phyloP scores from a whole-genome alignment of 2,113 vertebrate species.

The Callospermophilus lateralis region DNA sequence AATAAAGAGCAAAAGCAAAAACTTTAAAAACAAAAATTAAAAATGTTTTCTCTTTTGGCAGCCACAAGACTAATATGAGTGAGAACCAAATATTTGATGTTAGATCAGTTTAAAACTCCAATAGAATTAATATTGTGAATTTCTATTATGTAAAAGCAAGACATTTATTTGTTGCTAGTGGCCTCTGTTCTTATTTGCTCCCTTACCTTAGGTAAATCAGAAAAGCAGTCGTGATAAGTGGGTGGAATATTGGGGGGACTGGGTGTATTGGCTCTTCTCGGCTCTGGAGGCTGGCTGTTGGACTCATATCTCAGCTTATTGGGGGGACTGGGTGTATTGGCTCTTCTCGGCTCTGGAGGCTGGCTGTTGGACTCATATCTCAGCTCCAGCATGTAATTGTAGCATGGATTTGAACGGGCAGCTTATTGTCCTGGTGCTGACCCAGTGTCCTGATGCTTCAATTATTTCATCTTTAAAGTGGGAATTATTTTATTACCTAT shows the following conservation, averaged over 20 bases:
- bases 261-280: not conserved
- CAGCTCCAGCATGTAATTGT: not conserved
- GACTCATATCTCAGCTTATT: not conserved
- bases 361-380: not conserved
- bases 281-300: not conserved
- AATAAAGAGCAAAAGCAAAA: not conserved
- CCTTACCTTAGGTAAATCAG: not conserved
- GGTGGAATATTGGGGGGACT: not conserved
- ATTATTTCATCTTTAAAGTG: not conserved
- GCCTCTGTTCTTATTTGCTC: not conserved
- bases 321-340: not conserved
- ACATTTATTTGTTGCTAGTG: not conserved
- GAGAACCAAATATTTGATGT: not conserved
- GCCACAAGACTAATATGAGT: not conserved
- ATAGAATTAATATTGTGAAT: not conserved
- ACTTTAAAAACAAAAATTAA: not conserved
- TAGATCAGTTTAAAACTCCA: not conserved
- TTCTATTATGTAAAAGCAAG: not conserved
- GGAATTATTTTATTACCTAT: not conserved
- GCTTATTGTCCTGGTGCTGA: not conserved
- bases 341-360: not conserved
- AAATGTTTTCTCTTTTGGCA: not conserved
- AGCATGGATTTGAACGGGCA: not conserved
- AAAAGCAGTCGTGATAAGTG: not conserved
- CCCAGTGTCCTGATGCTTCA: not conserved